Evolutionary conservation across 2,797 vertebrate genomes (phyloP).

Genomic region (Myotis pilosus): DNA sequence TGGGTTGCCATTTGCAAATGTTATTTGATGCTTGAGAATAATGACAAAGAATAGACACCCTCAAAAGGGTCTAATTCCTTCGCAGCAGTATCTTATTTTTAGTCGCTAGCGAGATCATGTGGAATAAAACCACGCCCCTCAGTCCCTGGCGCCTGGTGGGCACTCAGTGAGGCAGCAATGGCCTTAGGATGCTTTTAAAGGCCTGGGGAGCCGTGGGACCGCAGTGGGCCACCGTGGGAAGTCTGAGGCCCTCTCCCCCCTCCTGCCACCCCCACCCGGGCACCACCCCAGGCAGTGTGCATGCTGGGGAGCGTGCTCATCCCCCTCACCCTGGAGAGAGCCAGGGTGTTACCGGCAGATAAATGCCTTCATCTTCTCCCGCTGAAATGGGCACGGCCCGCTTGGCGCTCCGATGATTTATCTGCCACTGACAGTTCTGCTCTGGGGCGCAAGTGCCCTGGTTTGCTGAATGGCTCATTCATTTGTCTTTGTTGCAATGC

Average conservation of each 20-base stretch:
- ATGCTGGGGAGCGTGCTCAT: neutral
- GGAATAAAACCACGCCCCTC: neutral
- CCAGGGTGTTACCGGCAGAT: slow-evolving; percentile 36
- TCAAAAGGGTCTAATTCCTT: neutral
- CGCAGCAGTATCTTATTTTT: neutral
- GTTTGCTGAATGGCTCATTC: slow-evolving; percentile 27
- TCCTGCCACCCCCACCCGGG: neutral
- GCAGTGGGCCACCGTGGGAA: neutral
- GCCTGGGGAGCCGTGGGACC: neutral
- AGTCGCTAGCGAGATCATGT: neutral
- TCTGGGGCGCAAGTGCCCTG: slow-evolving; percentile 57
- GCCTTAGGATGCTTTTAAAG: neutral
- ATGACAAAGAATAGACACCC: neutral
- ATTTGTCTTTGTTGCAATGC: slow-evolving; percentile 31
- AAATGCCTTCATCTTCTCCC: slow-evolving; percentile 43
- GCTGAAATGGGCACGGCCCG: slow-evolving; percentile 32
- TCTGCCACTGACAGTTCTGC: slow-evolving; percentile 62
- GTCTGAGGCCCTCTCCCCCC: neutral
- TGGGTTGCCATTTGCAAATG: neutral
- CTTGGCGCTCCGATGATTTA: slow-evolving; percentile 29
- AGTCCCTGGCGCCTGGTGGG: neutral
- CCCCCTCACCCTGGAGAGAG: neutral
- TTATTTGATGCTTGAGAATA: neutral
- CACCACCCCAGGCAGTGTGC: neutral
- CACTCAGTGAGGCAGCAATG: neutral